These are phyloP conservation scores for Cotesia glomerata DNA, from an alignment of 1,140 invertebrate species.

Conservation along the genomic window DNA sequence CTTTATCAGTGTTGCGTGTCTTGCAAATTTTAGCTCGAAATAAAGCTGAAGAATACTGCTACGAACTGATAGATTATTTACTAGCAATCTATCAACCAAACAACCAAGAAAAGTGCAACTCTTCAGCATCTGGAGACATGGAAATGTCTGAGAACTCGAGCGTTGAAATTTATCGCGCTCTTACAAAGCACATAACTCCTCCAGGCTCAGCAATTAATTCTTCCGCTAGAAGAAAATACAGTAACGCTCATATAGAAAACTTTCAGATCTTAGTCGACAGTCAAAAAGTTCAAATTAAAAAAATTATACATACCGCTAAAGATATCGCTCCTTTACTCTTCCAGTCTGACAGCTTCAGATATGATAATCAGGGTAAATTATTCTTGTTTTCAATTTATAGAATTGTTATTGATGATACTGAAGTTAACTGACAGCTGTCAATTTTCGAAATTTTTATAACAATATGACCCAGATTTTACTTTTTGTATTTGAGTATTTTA, in stretches of 20 bases:
- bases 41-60: slow-evolving; percentile 61
- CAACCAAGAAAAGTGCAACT: slow-evolving; percentile 35
- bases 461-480: too few relatives aligned
- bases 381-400: background rate
- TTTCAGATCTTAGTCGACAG: slow-evolving; percentile 58
- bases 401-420: too few relatives aligned
- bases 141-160: slow-evolving; percentile 64
- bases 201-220: slow-evolving; percentile 34
- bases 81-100: slow-evolving; percentile 49
- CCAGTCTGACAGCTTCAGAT: slow-evolving; percentile 52
- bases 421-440: too few relatives aligned
- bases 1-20: slow-evolving; percentile 65
- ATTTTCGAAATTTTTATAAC: too few relatives aligned
- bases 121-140: slow-evolving; percentile 44
- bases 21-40: slow-evolving; percentile 60
- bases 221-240: slow-evolving; percentile 6
- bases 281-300: slow-evolving; percentile 57
- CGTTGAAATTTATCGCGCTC: slow-evolving; percentile 62
- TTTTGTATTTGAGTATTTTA: too few relatives aligned
- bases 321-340: slow-evolving; percentile 56
- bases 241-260: slow-evolving; percentile 49
- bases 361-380: slow-evolving; percentile 36
- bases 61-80: slow-evolving; percentile 63
- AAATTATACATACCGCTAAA: slow-evolving; percentile 52
- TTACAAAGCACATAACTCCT: slow-evolving; percentile 47